phyloP scores from a whole-genome alignment of 2,888 invertebrate species.

The Pediacus dermestoides region DNA sequence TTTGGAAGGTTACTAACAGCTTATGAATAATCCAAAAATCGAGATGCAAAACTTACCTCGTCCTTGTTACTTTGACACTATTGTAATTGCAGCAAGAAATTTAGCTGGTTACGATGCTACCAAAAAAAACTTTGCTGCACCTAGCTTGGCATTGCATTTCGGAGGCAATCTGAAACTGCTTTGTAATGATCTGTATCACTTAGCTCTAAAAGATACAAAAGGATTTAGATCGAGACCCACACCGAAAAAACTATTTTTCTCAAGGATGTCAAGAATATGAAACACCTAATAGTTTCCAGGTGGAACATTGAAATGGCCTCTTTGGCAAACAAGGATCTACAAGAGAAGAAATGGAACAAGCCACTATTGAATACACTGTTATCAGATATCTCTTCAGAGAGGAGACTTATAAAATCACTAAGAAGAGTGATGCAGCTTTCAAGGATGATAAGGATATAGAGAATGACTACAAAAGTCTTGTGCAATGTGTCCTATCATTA shows the following conservation, averaged over 20 bases:
- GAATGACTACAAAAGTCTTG: constrained; percentile 17
- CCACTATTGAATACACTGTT: constrained; percentile 19
- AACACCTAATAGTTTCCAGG: constrained; percentile 13
- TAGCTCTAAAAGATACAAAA: constrained; percentile 13
- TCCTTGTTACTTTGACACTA: constrained; percentile 11
- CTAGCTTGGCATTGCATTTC: constrained; percentile 15
- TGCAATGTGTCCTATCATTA: constrained; percentile 18
- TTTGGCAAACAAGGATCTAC: constrained; percentile 18
- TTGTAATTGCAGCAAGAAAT: constrained; percentile 11
- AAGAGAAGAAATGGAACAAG: constrained; percentile 18
- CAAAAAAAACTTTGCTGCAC: constrained; percentile 12
- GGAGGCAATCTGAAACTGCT: constrained; percentile 15
- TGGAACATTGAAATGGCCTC: constrained; percentile 20
- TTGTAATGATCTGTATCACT: constrained; percentile 16
- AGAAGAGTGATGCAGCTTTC: constrained; percentile 12
- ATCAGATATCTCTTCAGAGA: constrained; percentile 16
- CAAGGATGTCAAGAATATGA: constrained; percentile 16
- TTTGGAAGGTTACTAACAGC: constrained; percentile 13
- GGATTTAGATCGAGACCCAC: constrained; percentile 13
- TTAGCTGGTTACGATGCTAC: constrained; percentile 14
- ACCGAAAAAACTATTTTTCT: constrained; percentile 11
- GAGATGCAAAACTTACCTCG: constrained; percentile 9
- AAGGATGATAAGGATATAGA: constrained; percentile 11
- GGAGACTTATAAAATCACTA: too few relatives aligned
- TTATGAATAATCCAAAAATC: constrained; percentile 12